Conservation (phyloP, 2,797 vertebrate genomes). For the Helicolenus hilgendorfi region DNA sequence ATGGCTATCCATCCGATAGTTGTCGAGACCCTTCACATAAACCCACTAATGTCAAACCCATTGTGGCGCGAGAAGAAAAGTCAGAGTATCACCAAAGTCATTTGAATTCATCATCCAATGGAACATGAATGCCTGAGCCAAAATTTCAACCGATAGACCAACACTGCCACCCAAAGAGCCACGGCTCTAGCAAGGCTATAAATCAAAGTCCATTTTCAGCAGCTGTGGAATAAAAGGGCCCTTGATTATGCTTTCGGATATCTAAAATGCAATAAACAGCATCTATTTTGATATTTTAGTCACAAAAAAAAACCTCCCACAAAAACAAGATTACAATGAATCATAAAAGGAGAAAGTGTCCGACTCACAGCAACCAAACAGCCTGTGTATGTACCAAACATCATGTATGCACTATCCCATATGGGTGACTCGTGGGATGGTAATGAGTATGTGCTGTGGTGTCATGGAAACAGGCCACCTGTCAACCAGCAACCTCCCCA, state of each 20-base stretch:
- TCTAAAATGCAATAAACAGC: not conserved
- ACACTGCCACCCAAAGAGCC: not conserved
- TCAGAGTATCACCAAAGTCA: too few species aligned
- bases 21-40: not conserved
- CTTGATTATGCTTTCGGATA: not conserved
- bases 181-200: not conserved
- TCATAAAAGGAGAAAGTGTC: conserved; percentile 9
- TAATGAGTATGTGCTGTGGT: conserved; percentile 37
- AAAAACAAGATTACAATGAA: not conserved
- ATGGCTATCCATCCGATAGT: not conserved
- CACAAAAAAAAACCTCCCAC: not conserved
- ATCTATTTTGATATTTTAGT: not conserved
- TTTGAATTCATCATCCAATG: not conserved
- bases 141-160: not conserved
- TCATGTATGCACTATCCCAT: conserved; percentile 16
- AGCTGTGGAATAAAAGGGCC: not conserved
- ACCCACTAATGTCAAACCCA: not conserved
- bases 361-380: not conserved
- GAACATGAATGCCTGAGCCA: not conserved
- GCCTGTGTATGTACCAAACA: not conserved
- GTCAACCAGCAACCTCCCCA: conserved; percentile 49
- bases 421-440: not conserved
- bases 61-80: not conserved
- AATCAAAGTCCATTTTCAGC: not conserved
- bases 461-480: conserved; percentile 57